Evolutionary conservation across 2,113 vertebrate genomes (phyloP).

Genomic region (Chelonoidis abingdonii): DNA sequence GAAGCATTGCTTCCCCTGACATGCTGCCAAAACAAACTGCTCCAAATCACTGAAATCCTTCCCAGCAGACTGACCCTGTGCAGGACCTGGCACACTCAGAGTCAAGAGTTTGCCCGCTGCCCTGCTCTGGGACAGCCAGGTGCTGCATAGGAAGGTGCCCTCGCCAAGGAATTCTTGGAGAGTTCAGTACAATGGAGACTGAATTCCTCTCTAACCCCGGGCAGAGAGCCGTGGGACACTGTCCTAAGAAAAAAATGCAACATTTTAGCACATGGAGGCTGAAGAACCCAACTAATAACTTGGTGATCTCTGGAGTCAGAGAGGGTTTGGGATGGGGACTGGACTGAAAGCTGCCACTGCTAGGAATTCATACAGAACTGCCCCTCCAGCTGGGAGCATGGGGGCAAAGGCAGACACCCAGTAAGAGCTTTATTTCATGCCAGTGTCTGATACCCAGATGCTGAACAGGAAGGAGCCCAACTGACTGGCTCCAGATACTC

Average conservation of each 20-base stretch:
- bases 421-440: not conserved
- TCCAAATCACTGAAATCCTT: not conserved
- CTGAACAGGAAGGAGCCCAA: not conserved
- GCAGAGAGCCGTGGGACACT: not conserved
- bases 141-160: not conserved
- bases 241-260: not conserved
- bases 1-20: not conserved
- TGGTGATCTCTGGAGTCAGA: not conserved
- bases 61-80: conserved; percentile 17
- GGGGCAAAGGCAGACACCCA: not conserved
- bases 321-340: not conserved
- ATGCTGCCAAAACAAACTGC: not conserved
- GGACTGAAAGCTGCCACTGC: not conserved
- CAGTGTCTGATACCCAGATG: not conserved
- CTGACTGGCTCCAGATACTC: not conserved
- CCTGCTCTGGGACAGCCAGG: not conserved
- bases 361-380: not conserved
- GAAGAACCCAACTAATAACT: not conserved
- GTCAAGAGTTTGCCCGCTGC: conserved; percentile 4
- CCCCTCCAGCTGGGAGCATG: not conserved
- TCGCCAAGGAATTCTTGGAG: not conserved
- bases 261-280: not conserved
- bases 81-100: not conserved
- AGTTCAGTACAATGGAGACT: not conserved
- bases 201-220: not conserved